Evolutionary conservation across 2,888 invertebrate genomes (phyloP).

Genomic region (Aplocera efformata): DNA sequence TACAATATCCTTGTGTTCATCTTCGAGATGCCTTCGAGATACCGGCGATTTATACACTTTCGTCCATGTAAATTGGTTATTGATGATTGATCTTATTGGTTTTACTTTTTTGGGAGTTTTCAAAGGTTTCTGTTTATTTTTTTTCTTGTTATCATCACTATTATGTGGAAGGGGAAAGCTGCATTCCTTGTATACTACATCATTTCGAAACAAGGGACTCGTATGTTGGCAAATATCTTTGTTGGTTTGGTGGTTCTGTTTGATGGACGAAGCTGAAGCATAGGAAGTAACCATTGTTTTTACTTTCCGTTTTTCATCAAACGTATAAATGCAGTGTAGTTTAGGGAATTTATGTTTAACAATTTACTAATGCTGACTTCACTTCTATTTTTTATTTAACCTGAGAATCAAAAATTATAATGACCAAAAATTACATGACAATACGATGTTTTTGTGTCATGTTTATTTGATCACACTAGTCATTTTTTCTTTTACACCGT

Average conservation of each 20-base stretch:
- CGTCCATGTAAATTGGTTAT: constrained; percentile 43
- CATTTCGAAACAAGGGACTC: constrained; percentile 39
- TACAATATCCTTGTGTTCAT: constrained; percentile 21
- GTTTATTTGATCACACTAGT: no score
- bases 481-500: no score
- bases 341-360: no score
- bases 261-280: constrained; percentile 10
- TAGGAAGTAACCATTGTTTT: constrained; percentile 22
- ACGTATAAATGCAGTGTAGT: background rate
- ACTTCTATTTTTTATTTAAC: no score
- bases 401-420: no score
- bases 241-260: constrained; percentile 26
- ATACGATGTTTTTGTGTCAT: no score
- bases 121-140: constrained; percentile 12
- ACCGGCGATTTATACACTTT: constrained; percentile 51
- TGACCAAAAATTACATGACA: no score
- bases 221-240: constrained; percentile 29
- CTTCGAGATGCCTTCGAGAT: constrained; percentile 24
- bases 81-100: constrained; percentile 17
- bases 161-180: constrained; percentile 36
- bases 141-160: constrained; percentile 14
- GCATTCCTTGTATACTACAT: constrained; percentile 56
- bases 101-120: constrained; percentile 19
- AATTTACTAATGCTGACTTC: no score
- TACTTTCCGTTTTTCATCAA: background rate